Conservation (phyloP, 1,140 invertebrate species). For the Megalonaias nervosa region DNA sequence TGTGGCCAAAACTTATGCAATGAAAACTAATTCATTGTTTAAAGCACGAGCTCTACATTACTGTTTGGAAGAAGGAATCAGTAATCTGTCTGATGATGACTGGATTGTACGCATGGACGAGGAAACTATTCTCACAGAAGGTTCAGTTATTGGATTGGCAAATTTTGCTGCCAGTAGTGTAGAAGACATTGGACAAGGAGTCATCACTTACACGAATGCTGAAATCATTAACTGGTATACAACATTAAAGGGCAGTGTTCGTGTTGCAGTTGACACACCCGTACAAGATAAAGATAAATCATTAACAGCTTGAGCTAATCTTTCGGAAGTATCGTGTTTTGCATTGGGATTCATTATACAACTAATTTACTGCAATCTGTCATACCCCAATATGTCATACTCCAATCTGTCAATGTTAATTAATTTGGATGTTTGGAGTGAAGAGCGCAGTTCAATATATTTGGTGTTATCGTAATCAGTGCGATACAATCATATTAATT, state of each 20-base stretch:
- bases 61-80: conserved; percentile 90
- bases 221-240: conserved; percentile 96
- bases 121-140: conserved; percentile 94
- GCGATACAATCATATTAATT: no score
- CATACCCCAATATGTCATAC: no score
- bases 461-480: no score
- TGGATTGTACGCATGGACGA: conserved; percentile 99
- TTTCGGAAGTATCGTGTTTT: no score
- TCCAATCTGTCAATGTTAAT: no score
- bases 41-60: conserved; percentile 97
- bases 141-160: conserved; percentile 85
- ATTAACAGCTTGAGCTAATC: no score
- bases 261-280: conserved; percentile 87
- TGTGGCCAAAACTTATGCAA: conserved; percentile 87
- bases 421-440: no score
- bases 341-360: no score
- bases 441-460: no score
- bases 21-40: conserved; percentile 92
- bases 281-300: no score
- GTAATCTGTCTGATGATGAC: conserved; percentile 88
- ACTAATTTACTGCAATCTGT: no score
- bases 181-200: conserved; percentile 95
- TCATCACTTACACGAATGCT: conserved; percentile 98
- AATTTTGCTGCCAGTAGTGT: no score
- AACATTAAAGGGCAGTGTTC: conserved; percentile 94